Evolutionary conservation across 2,797 vertebrate genomes (phyloP), one percentile per base, ranked within the genome.

Genomic region (Trichosurus vulpecula): DNA sequence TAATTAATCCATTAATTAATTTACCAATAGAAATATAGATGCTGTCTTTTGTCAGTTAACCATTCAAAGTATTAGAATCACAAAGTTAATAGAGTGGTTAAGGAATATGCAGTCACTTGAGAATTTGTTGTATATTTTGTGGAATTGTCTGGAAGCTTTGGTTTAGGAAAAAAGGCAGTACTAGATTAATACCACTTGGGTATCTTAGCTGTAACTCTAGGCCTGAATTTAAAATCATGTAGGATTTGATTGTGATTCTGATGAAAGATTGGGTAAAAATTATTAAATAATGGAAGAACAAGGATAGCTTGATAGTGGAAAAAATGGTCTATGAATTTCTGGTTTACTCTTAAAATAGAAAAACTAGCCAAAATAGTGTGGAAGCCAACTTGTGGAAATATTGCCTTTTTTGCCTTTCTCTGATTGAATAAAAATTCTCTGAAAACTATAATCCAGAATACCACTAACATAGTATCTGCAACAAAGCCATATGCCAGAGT

Each of bases 261-360:
- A 93, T 97, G 93, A 97, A 95, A 96, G 91, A 54, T 94, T 95
- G 96, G 96, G 87, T 55, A 93, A 97, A 94, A 92, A 57, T 97
- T 96, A 93, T 91, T 90, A 96, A 96, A 96, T 95, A 96, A 96
- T 94, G 94, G 92, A 96, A 96, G 92, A 95, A 95, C 96, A 97
- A 96, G 93, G 92, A 95, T 91, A 96, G 54, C n/a, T 96, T 97
- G 96, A 97, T 93, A 94, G 96, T 90, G 91, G 95, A 94, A 90
- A 90, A 95, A 96, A 91, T 96, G 96, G 93, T 29, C 91, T 91
- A 19, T 87, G 57, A 54, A 87, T 97, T 96, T 96, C 95, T 95
- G 90, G 41, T 92, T 97, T 54, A 92, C 51, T n/a, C 90, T n/a
- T 91, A 93, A 95, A 94, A 90, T 91, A 93, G 93, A 95, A 97